A percentile compares a stretch with the other conserved stretches of the same genome.
Conservation (phyloP, 2,113 vertebrate species). For the Columba janthina region DNA sequence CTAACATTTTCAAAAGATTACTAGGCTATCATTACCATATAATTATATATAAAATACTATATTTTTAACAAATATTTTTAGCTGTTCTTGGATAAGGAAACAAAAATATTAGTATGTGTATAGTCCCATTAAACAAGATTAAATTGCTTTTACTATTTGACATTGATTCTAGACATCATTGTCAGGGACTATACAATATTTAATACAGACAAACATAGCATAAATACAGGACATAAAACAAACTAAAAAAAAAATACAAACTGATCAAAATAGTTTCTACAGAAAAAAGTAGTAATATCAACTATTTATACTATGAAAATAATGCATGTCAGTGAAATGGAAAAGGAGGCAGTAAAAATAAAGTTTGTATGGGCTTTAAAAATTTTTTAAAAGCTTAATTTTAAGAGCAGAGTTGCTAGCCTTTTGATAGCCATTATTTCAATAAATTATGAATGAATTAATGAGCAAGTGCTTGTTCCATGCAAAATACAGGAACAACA, state of each 20-base stretch:
- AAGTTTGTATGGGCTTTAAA: neutral
- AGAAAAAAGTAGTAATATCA: conserved; percentile 33
- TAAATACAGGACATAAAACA: conserved; percentile 38
- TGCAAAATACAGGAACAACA: conserved; percentile 11
- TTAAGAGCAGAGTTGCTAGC: conserved; percentile 56
- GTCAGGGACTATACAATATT: conserved; percentile 78
- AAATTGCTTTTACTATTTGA: conserved; percentile 6
- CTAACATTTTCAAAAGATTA: neutral
- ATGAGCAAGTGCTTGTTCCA: conserved; percentile 7
- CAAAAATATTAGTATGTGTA: conserved; percentile 75
- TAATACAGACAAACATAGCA: conserved; percentile 66
- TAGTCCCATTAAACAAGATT: conserved; percentile 66
- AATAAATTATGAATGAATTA: conserved; percentile 5
- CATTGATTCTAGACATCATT: conserved; percentile 21
- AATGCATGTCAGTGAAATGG: conserved; percentile 51
- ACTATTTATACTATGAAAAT: conserved; percentile 30
- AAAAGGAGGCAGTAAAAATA: conserved; percentile 55
- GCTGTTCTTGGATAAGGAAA: conserved; percentile 87
- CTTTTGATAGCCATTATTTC: conserved; percentile 41
- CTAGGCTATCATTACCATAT: neutral
- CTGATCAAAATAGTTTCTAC: conserved; percentile 50
- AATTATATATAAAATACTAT: neutral
- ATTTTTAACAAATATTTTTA: conserved; percentile 69
- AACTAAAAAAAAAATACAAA: conserved; percentile 59
- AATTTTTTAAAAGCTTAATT: conserved; percentile 28